Conservation (phyloP, 2,797 vertebrate species). For the Oceanodroma leucorhoa region DNA sequence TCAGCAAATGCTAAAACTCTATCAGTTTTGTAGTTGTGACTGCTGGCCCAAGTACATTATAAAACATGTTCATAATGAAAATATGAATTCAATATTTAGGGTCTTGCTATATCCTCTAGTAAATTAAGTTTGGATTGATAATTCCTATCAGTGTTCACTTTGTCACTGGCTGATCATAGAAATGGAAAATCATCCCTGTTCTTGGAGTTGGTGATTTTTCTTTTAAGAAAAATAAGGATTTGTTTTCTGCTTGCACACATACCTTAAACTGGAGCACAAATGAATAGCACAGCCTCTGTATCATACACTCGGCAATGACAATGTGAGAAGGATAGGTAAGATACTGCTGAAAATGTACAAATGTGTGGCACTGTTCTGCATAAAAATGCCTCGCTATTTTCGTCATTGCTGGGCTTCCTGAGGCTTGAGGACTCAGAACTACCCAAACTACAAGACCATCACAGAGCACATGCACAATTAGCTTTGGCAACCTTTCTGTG, state of each 20-base stretch:
- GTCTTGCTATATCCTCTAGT: slow-evolving; percentile 3
- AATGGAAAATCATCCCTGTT: background rate
- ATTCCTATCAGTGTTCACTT: background rate
- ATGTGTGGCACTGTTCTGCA: background rate
- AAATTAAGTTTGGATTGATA: background rate
- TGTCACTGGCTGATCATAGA: background rate
- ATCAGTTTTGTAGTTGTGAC: background rate
- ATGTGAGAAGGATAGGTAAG: background rate
- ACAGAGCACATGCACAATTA: background rate
- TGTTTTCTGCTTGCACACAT: background rate
- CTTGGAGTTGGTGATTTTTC: background rate
- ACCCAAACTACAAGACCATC: background rate
- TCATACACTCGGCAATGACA: background rate
- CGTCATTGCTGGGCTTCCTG: background rate
- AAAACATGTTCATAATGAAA: background rate
- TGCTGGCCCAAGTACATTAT: background rate
- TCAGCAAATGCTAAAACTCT: slow-evolving; percentile 34
- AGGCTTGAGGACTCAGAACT: background rate
- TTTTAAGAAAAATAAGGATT: background rate
- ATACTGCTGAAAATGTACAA: background rate
- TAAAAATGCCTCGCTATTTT: background rate
- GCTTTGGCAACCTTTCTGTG: background rate
- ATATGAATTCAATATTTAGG: background rate
- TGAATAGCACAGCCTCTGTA: background rate
- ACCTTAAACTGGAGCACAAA: background rate